phyloP scores from a whole-genome alignment of 37 sponge, comb jelly and placozoan species.

The Oopsacas minuta region DNA sequence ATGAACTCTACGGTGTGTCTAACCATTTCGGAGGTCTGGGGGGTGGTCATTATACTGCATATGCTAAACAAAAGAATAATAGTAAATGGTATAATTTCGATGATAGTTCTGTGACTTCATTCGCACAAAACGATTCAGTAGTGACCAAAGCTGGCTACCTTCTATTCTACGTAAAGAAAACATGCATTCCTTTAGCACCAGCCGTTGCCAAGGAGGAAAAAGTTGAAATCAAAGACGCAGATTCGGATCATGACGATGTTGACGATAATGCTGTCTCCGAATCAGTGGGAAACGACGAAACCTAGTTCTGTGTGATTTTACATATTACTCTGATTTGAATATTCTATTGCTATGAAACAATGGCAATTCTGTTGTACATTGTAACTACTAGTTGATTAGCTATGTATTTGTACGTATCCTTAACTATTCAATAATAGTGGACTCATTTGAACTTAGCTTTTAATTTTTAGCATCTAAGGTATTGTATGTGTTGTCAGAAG shows the following conservation, averaged over 20 bases:
- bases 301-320: not conserved
- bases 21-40: constrained; percentile 97
- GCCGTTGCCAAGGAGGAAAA: not conserved
- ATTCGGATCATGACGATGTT: not conserved
- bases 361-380: constrained; percentile 13
- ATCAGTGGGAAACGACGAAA: not conserved
- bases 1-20: constrained; percentile 79
- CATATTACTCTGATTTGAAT: not conserved
- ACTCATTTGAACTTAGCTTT: not conserved
- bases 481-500: not conserved
- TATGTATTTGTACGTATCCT: not conserved
- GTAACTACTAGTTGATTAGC: not conserved
- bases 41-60: constrained; percentile 93
- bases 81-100: constrained; percentile 86
- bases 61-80: constrained; percentile 49
- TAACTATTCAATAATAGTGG: not conserved
- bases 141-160: not conserved
- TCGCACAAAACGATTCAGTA: not conserved
- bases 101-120: constrained; percentile 57
- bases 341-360: constrained; percentile 9
- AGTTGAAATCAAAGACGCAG: not conserved
- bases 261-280: not conserved
- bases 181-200: not conserved
- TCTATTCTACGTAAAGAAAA: not conserved
- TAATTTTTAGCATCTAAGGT: not conserved